These are phyloP conservation scores for Marronus borbonicus DNA, from an alignment of 2,888 invertebrate species.

Conservation along the genomic window DNA sequence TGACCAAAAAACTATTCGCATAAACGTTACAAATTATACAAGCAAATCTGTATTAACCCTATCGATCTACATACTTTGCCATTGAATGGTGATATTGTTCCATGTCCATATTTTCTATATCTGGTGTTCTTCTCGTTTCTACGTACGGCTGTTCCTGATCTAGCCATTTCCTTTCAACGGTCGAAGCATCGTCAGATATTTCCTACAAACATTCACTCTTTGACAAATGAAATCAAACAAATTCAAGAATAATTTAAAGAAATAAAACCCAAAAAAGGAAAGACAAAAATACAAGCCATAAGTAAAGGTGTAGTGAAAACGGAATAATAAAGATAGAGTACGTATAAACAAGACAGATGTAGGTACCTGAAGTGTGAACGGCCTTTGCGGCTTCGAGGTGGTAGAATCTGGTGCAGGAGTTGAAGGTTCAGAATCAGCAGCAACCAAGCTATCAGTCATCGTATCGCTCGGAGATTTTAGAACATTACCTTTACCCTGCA, in stretches of 20 bases:
- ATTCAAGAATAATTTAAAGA: neutral
- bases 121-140: constrained; percentile 81
- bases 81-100: constrained; percentile 78
- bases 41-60: neutral
- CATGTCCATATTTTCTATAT: constrained; percentile 86
- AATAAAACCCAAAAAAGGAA: constrained; percentile 14
- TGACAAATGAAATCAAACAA: neutral
- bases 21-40: constrained; percentile 23
- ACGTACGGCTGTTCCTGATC: constrained; percentile 75
- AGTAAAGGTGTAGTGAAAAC: neutral
- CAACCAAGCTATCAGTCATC: constrained; percentile 65
- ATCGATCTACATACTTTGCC: constrained; percentile 78
- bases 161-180: constrained; percentile 79
- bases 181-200: constrained; percentile 74
- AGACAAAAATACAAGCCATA: constrained; percentile 15
- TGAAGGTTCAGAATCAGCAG: constrained; percentile 65
- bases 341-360: constrained; percentile 45
- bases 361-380: constrained; percentile 76
- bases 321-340: constrained; percentile 10
- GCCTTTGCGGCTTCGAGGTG: constrained; percentile 73
- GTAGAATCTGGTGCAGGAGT: constrained; percentile 60
- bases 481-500: constrained; percentile 71
- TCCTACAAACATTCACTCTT: constrained; percentile 69
- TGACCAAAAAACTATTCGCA: neutral
- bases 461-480: constrained; percentile 67